Evolutionary conservation across 2,113 vertebrate genomes (phyloP), one percentile per base, ranked within the genome.

Genomic region (Rhegmatorhina hoffmannsi): DNA sequence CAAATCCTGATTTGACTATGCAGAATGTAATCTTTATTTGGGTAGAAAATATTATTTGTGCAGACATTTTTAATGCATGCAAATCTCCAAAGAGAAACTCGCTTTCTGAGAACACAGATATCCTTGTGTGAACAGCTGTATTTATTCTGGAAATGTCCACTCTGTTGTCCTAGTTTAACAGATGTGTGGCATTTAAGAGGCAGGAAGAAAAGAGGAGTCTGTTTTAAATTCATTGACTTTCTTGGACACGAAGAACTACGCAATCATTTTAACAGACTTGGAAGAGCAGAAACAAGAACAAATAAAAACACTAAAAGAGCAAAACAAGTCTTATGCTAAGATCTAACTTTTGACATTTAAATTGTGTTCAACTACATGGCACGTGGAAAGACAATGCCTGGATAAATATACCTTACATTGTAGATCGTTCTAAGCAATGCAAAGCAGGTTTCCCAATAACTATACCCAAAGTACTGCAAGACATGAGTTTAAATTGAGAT

Each of bases 51-150:
- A 68, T 28, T 91, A 58, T 94, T 87, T 95, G 24, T 72, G 75
- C 47, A 93, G 56, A 50, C 4, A 59, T 36, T 87, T 80, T 89
- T 79, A 94, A 93, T 91, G 70, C 38, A 52, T 9, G 5, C 18
- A 74, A 84, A 77, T 75, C 60, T 84, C 49, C 17, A 43, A 59
- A 81, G 29, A 49, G 6, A 17, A 73, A 7, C 8, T 44, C 8
- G 8, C 8, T 76, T 78, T 69, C 34, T 80, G 47, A 56, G n/a
- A 75, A 49, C 68, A 40, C 3, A 73, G 64, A 64, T 94, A 91
- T 33, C 17, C 25, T 63, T 94, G 77, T 97, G n/a, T 94, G 94
- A 91, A 95, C 91, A 97, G 74, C 86, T 84, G 83, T 94, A 84
- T 95, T 95, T 97, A 69, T 78, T 89, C 56, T 92, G 69, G 72